Evolutionary conservation across 2,888 invertebrate species (phyloP), one percentile per base, ranked within the genome.

Genomic region (Syrphus vitripennis): DNA sequence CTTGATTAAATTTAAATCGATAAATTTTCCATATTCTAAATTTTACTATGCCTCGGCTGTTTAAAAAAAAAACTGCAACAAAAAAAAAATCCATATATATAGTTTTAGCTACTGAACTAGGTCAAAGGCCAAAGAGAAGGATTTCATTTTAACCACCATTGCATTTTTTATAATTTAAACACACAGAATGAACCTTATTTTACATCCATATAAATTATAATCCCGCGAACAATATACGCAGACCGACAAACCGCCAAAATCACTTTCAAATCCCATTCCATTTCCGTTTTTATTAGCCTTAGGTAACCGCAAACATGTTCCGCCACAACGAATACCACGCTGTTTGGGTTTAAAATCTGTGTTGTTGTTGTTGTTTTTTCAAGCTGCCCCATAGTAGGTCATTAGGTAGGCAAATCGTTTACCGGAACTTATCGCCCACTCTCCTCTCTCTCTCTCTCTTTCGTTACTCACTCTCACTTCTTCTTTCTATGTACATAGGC

Each of bases 351-450:
- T 42, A 26, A 3, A 2, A 2, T 16, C n/a, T n/a, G n/a, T n/a
- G n/a, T 19, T 26, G 19, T 53, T 53, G 19, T n/a, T 24, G 14
- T 21, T 24, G 40, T 40, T 48, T 71, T 34, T 40, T n/a, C 57
- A 71, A 37, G 48, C 34, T 45, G 57, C 61, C 59, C 55, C 67
- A 72, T 69, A 83, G 83, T 83, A 67, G 83, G 83, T 80, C 83
- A 80, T 55, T 82, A 61, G 67, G 67, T 61, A 74, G 69, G 67
- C 53, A 79, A 83, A 61, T 63, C 79, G 45, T 76, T 80, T 80
- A 75, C 83, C 83, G 83, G 83, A 83, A 83, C 83, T 48, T 59
- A 80, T 57, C 55, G 55, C 83, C 75, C 75, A 70, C 83, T 42
- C 26, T 24, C 16, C n/a, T 21, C n/a, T 16, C 4, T n/a, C 59